phyloP scores from a whole-genome alignment of 2,797 vertebrate species.

The Rhinogobio ventralis region DNA sequence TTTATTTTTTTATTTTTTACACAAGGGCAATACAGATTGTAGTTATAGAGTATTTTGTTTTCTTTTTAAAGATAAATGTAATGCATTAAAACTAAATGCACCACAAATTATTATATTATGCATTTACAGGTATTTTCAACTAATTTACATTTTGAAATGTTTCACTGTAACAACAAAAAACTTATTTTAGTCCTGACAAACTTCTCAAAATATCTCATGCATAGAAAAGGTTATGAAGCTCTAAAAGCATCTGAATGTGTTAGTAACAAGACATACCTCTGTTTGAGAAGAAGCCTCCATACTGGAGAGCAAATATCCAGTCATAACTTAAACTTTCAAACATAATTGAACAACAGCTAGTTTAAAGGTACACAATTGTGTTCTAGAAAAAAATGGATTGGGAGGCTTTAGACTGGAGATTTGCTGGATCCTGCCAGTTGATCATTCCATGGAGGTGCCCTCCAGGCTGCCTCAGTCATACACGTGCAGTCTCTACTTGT shows the following conservation, averaged over 20 bases:
- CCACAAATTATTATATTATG: background rate
- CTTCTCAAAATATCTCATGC: too few relatives aligned
- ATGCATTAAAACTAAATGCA: background rate
- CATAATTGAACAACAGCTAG: background rate
- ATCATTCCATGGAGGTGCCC: constrained; percentile 60
- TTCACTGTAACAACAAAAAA: background rate
- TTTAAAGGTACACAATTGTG: constrained; percentile 36
- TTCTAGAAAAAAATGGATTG: constrained; percentile 10
- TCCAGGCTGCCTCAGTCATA: constrained; percentile 56
- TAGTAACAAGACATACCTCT: constrained; percentile 67
- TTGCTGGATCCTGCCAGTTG: constrained; percentile 67
- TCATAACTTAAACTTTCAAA: constrained; percentile 55
- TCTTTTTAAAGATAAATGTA: background rate
- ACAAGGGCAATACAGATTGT: background rate
- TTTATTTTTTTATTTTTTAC: background rate
- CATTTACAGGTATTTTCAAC: background rate
- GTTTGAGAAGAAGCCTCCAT: constrained; percentile 59
- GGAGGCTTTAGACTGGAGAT: constrained; percentile 73
- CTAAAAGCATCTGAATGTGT: constrained; percentile 51
- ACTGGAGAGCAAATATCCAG: constrained; percentile 77
- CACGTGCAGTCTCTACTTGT: constrained; percentile 66
- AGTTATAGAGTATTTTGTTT: background rate
- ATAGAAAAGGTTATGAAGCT: constrained; percentile 51
- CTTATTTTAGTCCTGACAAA: background rate
- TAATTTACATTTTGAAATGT: background rate